Conservation (phyloP, 2,888 invertebrate genomes). For the Tetropium fuscum region DNA sequence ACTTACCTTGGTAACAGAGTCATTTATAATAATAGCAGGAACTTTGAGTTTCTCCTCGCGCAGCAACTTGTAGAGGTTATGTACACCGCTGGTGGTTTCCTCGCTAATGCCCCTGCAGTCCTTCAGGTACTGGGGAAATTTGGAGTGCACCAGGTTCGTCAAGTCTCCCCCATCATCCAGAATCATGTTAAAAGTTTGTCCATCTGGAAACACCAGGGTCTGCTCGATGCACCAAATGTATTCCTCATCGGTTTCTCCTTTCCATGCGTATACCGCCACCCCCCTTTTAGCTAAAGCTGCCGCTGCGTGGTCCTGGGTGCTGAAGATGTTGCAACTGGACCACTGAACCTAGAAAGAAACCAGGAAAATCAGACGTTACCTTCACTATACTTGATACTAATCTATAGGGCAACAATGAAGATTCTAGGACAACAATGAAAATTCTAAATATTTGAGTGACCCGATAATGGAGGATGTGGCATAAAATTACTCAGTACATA, state of each 20-base stretch:
- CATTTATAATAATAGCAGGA: slow-evolving; percentile 99
- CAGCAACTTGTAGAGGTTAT: slow-evolving; percentile 97
- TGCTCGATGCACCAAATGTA: slow-evolving; percentile 99
- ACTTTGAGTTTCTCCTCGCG: slow-evolving; percentile 87
- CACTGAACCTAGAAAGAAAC: slow-evolving; percentile 87
- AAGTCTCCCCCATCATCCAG: slow-evolving; percentile 99
- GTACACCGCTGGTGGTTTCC: slow-evolving; percentile 99
- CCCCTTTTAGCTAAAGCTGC: slow-evolving; percentile 96
- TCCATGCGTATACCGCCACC: slow-evolving; percentile 99
- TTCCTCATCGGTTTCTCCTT: slow-evolving; percentile 99
- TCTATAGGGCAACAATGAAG: too few relatives aligned
- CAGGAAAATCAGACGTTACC: background rate
- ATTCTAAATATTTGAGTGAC: too few relatives aligned
- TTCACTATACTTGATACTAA: too few relatives aligned
- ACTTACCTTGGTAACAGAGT: slow-evolving; percentile 95
- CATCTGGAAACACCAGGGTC: slow-evolving; percentile 88
- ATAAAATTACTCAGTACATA: too few relatives aligned
- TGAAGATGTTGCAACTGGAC: slow-evolving; percentile 99
- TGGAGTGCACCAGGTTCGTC: slow-evolving; percentile 94
- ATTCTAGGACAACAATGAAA: background rate
- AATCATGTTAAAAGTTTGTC: slow-evolving; percentile 96
- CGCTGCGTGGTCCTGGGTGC: slow-evolving; percentile 99
- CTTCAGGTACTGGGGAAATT: slow-evolving; percentile 86
- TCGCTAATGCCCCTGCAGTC: slow-evolving; percentile 93
- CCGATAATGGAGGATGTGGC: too few relatives aligned